Evolutionary conservation across 2,113 vertebrate species (phyloP).

Genomic region (Campylomormyrus numenius): DNA sequence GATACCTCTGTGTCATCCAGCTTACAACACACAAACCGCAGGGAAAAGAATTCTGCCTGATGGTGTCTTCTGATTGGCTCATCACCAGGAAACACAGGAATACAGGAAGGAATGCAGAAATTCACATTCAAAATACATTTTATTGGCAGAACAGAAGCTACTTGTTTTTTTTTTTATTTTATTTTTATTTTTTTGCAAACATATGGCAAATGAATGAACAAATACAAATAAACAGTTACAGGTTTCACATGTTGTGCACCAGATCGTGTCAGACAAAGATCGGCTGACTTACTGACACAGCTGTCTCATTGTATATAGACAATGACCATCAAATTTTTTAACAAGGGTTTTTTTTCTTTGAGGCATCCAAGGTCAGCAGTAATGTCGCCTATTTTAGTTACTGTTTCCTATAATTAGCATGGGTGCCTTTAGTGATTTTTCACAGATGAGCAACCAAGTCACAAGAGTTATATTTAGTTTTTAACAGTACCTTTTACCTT

Average conservation of each 20-base stretch:
- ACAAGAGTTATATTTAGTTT: not conserved
- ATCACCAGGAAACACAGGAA: not conserved
- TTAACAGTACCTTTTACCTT: not conserved
- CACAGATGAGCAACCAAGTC: not conserved
- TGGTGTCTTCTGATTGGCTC: not conserved
- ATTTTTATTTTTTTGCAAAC: not conserved
- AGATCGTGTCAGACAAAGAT: not conserved
- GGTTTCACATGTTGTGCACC: not conserved
- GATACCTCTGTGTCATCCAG: not conserved
- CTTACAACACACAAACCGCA: not conserved
- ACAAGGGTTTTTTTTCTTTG: not conserved
- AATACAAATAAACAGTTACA: not conserved
- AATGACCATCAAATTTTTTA: not conserved
- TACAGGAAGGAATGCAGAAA: not conserved
- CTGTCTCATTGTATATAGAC: not conserved
- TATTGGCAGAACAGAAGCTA: not conserved
- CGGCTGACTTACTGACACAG: not conserved
- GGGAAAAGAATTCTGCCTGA: not conserved
- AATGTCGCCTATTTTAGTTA: not conserved
- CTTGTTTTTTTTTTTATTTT: not conserved
- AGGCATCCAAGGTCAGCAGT: not conserved
- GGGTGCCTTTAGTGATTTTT: not conserved
- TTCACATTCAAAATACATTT: not conserved
- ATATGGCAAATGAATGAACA: not conserved
- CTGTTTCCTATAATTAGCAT: not conserved